Base-by-base conservation (phyloP, 1,140 invertebrate species). In the Fopius arisanus region DNA sequence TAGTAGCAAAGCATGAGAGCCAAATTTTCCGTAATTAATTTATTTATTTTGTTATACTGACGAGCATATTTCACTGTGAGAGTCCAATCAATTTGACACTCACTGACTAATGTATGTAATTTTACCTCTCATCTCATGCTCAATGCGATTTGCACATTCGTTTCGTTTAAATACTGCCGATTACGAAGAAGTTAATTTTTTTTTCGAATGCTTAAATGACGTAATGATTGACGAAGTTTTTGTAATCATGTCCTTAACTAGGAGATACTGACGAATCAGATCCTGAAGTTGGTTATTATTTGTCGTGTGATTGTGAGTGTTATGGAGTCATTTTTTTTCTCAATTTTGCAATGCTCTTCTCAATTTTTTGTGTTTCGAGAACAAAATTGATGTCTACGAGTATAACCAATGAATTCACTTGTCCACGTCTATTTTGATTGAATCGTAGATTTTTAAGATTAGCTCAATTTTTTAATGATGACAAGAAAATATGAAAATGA, bases 401-500 rank as follows among this genome's bases (percentile, higher is more conserved):
- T 54, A 37, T 71, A 73, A 74, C 59, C 70, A 71, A 76, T 77
- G 72, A 73, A 77, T 74, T 72, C 70, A 62, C 74, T 41, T 66
- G 54, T 72, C 54, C 54, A 72, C 74, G 73, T 76, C 72, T 77
- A 72, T 43, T 62, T 75, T 70, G 77, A 70, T 77, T 77, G 69
- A 29, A 33, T 75, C 14, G 43, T 84, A 84, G 78, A 77, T 72
- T 80, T 75, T 81, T 86, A 86, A 86, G 84, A 81, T 80, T 85
- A 86, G 83, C 82, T 84, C 83, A 86, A 86, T 81, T 84, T 86
- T 85, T 84, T 84, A 80, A 80, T 77, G 76, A 65, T 5, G 28
- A 65, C n/a, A 59, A 59, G 19, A 26, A 26, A 59, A 26, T 19
- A 54, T 26, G 23, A 59, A 59, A 14, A 59, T 59, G 23, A 59